Evolutionary conservation across 2,797 vertebrate species (phyloP), one percentile per base, ranked within the genome.

Genomic region (Acridotheres tristis): DNA sequence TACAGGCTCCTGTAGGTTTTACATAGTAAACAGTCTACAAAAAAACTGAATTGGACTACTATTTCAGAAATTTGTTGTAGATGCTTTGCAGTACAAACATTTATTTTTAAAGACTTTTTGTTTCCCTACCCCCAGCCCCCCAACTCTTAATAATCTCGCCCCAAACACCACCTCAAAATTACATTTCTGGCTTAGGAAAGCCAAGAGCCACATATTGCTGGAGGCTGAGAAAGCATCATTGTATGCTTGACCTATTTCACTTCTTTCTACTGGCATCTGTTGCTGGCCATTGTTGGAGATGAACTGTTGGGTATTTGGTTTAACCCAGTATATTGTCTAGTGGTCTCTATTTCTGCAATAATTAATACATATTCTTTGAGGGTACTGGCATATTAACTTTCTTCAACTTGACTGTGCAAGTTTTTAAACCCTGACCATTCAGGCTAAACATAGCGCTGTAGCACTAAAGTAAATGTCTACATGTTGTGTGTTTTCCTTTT

Each of bases 61-160:
- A 82, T 95, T 67, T 91, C 94, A 83, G 48, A 95, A 95, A 91
- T 96, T 71, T 90, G 90, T 79, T 95, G 82, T 36, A 57, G 74
- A 47, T 85, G 42, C 59, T 96, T 97, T 96, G 84, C 7, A 76
- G 36, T 57, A 69, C 6, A 89, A 94, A 67, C n/a, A 61, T 40
- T 80, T 5, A 1, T 3, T 74, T 89, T 67, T 45, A 76, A 85
- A 55, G 40, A 63, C 2, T 38, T 61, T 16, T 65, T 19, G 6
- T 38, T 43, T 38, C 38, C 32, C 3, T 11, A 38, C 38, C 32
- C 32, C 13, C 32, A 36, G 21, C 3, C 2, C 7, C 5, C 21
- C 15, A 14, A 4, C 3, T 68, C 17, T 63, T 85, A 74, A 61
- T 40, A 81, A 21, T 58, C 30, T 61, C 54, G 6, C 45, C 78